These are phyloP conservation scores for Electrophaes corylata DNA, from an alignment of 2,888 invertebrate genomes.

Conservation along the genomic window DNA sequence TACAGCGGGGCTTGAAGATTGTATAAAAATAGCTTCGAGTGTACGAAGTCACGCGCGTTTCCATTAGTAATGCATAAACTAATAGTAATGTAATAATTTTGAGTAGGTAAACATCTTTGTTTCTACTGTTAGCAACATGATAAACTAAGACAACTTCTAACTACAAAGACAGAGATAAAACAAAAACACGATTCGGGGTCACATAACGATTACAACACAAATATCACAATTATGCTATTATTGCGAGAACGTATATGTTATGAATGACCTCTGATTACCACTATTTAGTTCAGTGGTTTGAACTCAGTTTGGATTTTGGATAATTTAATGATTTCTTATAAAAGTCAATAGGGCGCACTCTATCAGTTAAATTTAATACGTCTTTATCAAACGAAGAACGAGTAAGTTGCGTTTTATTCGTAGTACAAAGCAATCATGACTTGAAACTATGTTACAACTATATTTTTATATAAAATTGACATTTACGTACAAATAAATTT, in stretches of 20 bases:
- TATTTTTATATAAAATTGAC: no score
- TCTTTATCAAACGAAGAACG: neutral
- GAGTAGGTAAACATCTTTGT: no score
- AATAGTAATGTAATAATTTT: neutral
- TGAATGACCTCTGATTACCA: conserved; percentile 43
- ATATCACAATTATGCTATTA: conserved; percentile 39
- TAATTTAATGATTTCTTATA: neutral
- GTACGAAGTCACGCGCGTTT: no score
- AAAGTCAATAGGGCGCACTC: conserved; percentile 6
- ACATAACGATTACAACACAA: conserved; percentile 42
- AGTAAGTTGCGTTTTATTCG: neutral
- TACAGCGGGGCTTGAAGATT: no score
- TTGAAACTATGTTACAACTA: no score
- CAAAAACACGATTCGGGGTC: conserved; percentile 40
- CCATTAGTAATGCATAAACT: no score
- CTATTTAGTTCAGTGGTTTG: conserved; percentile 24
- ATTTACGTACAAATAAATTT: no score
- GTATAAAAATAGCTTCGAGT: no score
- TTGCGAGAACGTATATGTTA: conserved; percentile 19
- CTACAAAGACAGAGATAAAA: conserved; percentile 33
- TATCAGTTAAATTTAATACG: neutral
- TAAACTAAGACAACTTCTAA: conserved; percentile 31
- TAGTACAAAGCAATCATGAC: neutral
- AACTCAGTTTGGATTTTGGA: conserved; percentile 5
- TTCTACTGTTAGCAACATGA: conserved; percentile 24